Evolutionary conservation across 2,888 invertebrate genomes (phyloP).

Genomic region (Nineta flava): DNA sequence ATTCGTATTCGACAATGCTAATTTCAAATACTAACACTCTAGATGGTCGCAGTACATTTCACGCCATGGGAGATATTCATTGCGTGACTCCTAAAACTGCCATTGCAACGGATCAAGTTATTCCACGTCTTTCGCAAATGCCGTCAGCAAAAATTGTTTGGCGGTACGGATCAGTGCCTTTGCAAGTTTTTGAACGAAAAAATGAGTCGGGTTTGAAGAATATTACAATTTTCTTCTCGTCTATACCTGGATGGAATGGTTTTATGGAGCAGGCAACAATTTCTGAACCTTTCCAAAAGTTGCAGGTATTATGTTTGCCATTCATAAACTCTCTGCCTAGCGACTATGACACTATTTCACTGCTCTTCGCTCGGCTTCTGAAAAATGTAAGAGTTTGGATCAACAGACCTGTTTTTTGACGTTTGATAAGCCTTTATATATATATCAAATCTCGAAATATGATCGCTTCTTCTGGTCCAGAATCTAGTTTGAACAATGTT

Average conservation of each 20-base stretch:
- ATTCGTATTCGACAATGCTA: constrained; percentile 9
- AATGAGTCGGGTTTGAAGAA: constrained; percentile 11
- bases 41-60: constrained; percentile 8
- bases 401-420: constrained; percentile 14
- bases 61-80: constrained; percentile 12
- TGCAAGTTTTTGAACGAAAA: too few species aligned
- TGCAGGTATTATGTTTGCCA: constrained; percentile 13
- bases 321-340: constrained; percentile 11
- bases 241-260: constrained; percentile 15
- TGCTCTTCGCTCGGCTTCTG: constrained; percentile 11
- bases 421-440: constrained; percentile 14
- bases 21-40: background rate
- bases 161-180: too few species aligned
- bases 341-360: constrained; percentile 15
- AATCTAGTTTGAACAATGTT: constrained; percentile 6
- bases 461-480: constrained; percentile 7
- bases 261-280: constrained; percentile 14
- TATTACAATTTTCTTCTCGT: constrained; percentile 12
- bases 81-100: constrained; percentile 10
- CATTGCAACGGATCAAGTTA: constrained; percentile 10
- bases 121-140: too few species aligned
- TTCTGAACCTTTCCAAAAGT: background rate
- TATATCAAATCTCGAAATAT: constrained; percentile 15
- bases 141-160: too few species aligned
- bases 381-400: constrained; percentile 13